A percentile compares a stretch with the other conserved stretches of the same genome.
Evolutionary conservation across 2,888 invertebrate genomes (phyloP).

Genomic region (Ariolimax columbianus): DNA sequence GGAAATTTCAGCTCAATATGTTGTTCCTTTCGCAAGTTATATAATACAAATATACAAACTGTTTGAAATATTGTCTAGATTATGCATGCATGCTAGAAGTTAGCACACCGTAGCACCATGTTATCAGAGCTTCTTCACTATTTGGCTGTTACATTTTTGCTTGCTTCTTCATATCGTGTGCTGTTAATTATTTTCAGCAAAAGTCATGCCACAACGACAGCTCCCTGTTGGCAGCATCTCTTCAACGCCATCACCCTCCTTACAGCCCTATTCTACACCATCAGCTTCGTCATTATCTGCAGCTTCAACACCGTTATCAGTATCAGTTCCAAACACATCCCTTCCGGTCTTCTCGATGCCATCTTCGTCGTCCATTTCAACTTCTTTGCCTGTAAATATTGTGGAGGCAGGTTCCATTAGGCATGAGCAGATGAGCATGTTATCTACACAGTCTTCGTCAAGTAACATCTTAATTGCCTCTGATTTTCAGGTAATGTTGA

Average conservation of each 20-base stretch:
- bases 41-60: too few species aligned
- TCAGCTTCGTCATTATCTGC: conserved; percentile 43
- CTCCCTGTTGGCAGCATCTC: conserved; percentile 55
- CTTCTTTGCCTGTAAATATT: conserved; percentile 8
- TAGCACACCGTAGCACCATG: too few species aligned
- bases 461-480: conserved; percentile 42
- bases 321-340: conserved; percentile 55
- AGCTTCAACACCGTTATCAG: conserved; percentile 34
- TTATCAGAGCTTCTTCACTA: too few species aligned
- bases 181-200: conserved; percentile 61
- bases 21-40: too few species aligned
- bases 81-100: too few species aligned
- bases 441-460: conserved; percentile 29
- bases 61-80: too few species aligned
- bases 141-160: too few species aligned
- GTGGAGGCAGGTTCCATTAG: conserved; percentile 10
- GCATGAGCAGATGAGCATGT: conserved; percentile 34
- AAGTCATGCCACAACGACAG: conserved; percentile 71
- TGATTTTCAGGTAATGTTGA: conserved; percentile 38
- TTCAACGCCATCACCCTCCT: conserved; percentile 37
- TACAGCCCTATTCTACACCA: conserved; percentile 29
- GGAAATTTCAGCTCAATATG: too few species aligned
- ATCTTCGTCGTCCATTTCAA: conserved; percentile 19
- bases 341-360: conserved; percentile 33
- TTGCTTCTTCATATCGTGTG: neutral